phyloP scores from a whole-genome alignment of 2,797 vertebrate species.

The Hephaestus fuliginosus region DNA sequence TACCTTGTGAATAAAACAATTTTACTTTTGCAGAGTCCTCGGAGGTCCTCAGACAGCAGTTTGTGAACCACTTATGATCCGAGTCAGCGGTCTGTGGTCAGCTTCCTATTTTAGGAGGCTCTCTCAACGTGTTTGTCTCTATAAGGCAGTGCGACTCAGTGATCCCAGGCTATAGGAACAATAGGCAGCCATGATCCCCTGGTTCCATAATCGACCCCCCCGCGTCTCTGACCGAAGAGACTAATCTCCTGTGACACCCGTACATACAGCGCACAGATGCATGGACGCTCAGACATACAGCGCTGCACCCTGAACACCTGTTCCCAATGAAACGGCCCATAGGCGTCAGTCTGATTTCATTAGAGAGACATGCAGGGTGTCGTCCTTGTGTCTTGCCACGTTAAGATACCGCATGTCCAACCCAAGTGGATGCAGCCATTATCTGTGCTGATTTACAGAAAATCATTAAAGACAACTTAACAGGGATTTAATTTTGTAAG shows the following conservation, averaged over 20 bases:
- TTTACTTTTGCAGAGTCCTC: no score
- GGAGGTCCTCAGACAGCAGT: slow-evolving; percentile 3
- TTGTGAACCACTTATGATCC: neutral
- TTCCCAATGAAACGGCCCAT: slow-evolving; percentile 25
- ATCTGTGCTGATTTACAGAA: neutral
- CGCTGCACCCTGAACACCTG: slow-evolving; percentile 52
- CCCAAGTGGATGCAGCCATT: neutral
- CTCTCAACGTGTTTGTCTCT: slow-evolving; percentile 20
- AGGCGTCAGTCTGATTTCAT: slow-evolving; percentile 40
- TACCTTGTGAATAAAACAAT: neutral
- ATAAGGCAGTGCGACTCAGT: neutral
- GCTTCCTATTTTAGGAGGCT: slow-evolving; percentile 11
- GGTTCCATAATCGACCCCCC: slow-evolving; percentile 52
- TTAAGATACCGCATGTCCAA: neutral
- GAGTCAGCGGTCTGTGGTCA: neutral
- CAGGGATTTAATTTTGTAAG: neutral
- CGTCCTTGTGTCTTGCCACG: neutral
- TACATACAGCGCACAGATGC: slow-evolving; percentile 45
- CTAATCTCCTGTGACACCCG: slow-evolving; percentile 68
- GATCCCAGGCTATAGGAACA: slow-evolving; percentile 53
- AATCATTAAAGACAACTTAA: neutral
- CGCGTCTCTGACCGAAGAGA: slow-evolving; percentile 32
- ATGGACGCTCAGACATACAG: slow-evolving; percentile 31
- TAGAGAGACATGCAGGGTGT: slow-evolving; percentile 9
- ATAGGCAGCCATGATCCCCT: slow-evolving; percentile 52